Percentiles rank a stretch among this genome's conserved stretches.
phyloP scores from a whole-genome alignment of 1,140 invertebrate species.

The Holcopasites calliopsidis region DNA sequence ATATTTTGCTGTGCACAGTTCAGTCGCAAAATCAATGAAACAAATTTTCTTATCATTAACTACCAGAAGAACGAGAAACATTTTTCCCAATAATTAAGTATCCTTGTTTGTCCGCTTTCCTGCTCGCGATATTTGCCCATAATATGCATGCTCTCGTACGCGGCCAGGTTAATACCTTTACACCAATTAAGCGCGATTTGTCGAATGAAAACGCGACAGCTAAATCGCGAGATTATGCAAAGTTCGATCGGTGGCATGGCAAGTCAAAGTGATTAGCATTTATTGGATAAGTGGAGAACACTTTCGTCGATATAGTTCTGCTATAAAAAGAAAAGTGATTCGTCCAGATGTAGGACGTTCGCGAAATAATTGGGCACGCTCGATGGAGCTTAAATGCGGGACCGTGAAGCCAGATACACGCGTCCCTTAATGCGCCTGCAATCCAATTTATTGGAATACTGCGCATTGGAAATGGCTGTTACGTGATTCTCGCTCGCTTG shows the following conservation, averaged over 20 bases:
- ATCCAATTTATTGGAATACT: slow-evolving; percentile 61
- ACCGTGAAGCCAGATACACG: slow-evolving; percentile 35
- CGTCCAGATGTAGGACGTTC: slow-evolving; percentile 3
- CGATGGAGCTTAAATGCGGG: slow-evolving; percentile 29
- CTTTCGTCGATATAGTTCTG: no score
- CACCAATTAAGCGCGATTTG: no score
- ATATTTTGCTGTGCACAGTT: no score
- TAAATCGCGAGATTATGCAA: neutral
- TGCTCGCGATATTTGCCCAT: no score
- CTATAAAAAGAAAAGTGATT: no score
- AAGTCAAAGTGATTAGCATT: neutral
- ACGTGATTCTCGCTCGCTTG: slow-evolving; percentile 48
- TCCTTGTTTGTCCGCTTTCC: no score
- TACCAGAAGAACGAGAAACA: neutral
- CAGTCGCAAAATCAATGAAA: no score
- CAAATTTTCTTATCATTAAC: no score
- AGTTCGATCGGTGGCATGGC: neutral
- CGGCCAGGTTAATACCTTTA: no score
- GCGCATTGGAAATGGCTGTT: slow-evolving; percentile 54
- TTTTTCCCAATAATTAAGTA: neutral
- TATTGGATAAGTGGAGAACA: neutral
- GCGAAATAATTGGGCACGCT: slow-evolving; percentile 20
- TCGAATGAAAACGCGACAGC: no score
- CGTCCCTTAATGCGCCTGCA: slow-evolving; percentile 48
- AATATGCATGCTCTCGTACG: no score